Conservation (phyloP, 2,797 vertebrate species). For the Prionace glauca region DNA sequence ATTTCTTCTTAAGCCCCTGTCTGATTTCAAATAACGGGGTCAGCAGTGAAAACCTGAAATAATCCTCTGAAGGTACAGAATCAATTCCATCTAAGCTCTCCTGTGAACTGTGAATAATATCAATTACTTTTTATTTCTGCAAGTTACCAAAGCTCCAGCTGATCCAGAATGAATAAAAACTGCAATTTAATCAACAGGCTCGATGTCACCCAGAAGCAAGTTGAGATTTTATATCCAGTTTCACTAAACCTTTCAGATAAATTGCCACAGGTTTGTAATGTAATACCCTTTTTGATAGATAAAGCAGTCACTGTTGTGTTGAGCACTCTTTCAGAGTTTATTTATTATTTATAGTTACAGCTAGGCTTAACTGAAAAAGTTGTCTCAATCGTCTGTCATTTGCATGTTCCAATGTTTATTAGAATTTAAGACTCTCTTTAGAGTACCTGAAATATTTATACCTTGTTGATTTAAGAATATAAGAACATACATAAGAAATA, state of each 20-base stretch:
- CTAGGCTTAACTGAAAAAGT: neutral
- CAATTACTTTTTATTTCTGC: neutral
- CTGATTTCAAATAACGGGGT: neutral
- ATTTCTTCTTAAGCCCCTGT: neutral
- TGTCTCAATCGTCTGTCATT: neutral
- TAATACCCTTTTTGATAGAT: neutral
- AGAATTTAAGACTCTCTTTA: neutral
- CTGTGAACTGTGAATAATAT: neutral
- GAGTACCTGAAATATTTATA: too few relatives aligned
- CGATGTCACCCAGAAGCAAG: too few relatives aligned
- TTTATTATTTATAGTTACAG: neutral
- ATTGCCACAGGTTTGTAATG: neutral
- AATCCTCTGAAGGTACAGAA: too few relatives aligned
- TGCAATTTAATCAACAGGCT: neutral
- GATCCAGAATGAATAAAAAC: neutral
- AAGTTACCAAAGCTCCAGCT: neutral
- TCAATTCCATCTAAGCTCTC: neutral
- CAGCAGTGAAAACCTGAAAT: neutral
- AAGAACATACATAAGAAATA: too few relatives aligned
- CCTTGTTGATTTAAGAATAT: too few relatives aligned
- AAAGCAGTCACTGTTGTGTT: neutral
- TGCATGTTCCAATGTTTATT: neutral
- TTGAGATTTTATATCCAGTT: too few relatives aligned
- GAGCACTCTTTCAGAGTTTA: neutral
- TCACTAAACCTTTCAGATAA: too few relatives aligned